A percentile compares a stretch with the other conserved stretches of the same genome.
Evolutionary conservation across 2,888 invertebrate genomes (phyloP).

Genomic region (Eupsilia transversa): DNA sequence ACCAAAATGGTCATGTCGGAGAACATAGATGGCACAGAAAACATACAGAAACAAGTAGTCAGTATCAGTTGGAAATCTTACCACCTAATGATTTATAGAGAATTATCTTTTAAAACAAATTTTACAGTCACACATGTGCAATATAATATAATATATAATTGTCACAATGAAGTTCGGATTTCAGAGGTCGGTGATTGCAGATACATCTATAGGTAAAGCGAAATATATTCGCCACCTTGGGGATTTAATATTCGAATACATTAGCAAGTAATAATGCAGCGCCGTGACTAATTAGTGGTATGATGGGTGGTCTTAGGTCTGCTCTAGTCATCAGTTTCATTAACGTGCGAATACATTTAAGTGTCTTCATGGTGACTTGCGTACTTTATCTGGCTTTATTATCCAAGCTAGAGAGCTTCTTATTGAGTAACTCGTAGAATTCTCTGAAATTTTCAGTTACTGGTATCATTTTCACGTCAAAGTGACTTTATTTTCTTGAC

Average conservation of each 20-base stretch:
- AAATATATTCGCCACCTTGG: constrained; percentile 55
- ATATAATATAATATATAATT: no score
- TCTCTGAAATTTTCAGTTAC: constrained; percentile 9
- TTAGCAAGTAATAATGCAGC: constrained; percentile 57
- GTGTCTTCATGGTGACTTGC: background rate
- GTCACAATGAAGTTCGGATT: constrained; percentile 17
- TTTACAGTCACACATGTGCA: background rate
- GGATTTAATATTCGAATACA: constrained; percentile 61
- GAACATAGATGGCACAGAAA: background rate
- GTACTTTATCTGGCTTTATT: constrained; percentile 3
- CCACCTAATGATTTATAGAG: background rate
- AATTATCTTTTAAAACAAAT: background rate
- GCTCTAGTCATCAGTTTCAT: constrained; percentile 40
- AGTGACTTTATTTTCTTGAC: constrained; percentile 4
- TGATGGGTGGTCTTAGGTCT: constrained; percentile 55
- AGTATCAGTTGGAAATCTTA: background rate
- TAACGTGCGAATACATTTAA: constrained; percentile 32
- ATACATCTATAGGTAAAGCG: constrained; percentile 26
- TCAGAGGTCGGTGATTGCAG: constrained; percentile 18
- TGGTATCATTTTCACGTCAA: constrained; percentile 9
- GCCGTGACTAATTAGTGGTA: constrained; percentile 61
- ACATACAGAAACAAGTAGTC: background rate
- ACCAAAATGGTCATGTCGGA: constrained; percentile 25
- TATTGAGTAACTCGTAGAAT: constrained; percentile 1
- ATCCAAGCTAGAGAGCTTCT: background rate